Evolutionary conservation across 2,888 invertebrate species (phyloP).

Genomic region (Caenorhabditis japonica): DNA sequence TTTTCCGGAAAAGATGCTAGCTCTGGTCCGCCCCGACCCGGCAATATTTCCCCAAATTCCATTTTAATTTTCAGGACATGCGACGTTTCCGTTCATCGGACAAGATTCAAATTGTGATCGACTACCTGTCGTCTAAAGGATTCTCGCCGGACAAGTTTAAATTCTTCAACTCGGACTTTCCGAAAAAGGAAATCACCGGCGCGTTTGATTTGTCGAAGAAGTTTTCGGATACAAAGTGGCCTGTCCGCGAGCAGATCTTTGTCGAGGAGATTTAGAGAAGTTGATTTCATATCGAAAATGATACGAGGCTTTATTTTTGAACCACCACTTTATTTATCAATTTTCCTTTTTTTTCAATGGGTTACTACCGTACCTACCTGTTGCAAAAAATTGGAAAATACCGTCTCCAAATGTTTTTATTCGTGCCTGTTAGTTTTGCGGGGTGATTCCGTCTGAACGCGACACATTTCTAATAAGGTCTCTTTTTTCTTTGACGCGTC

Average conservation of each 20-base stretch:
- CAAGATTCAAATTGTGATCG: conserved; percentile 55
- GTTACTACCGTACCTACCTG: too few species aligned
- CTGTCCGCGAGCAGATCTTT: conserved; percentile 93
- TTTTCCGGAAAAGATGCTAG: too few species aligned
- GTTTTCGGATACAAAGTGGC: conserved; percentile 87
- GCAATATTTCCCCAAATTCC: background rate
- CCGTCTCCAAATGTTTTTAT: too few species aligned
- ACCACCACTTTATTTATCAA: too few species aligned
- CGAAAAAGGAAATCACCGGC: conserved; percentile 79
- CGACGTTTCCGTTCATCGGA: conserved; percentile 71
- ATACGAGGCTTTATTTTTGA: too few species aligned
- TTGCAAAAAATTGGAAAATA: too few species aligned
- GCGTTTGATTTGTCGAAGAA: conserved; percentile 85
- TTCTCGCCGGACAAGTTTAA: conserved; percentile 61
- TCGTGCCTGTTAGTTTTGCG: too few species aligned
- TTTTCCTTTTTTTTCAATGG: too few species aligned
- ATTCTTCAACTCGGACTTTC: conserved; percentile 74
- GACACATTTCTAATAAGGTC: too few species aligned
- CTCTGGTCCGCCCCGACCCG: too few species aligned
- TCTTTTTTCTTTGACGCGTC: too few species aligned
- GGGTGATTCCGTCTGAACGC: too few species aligned
- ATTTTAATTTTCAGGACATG: conserved; percentile 51
- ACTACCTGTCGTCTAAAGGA: conserved; percentile 70
- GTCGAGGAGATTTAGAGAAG: conserved; percentile 89
- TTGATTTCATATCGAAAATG: background rate